A percentile compares a stretch with the other conserved stretches of the same genome.
phyloP scores from a whole-genome alignment of 2,113 vertebrate species.

The Brevimyrus niger region DNA sequence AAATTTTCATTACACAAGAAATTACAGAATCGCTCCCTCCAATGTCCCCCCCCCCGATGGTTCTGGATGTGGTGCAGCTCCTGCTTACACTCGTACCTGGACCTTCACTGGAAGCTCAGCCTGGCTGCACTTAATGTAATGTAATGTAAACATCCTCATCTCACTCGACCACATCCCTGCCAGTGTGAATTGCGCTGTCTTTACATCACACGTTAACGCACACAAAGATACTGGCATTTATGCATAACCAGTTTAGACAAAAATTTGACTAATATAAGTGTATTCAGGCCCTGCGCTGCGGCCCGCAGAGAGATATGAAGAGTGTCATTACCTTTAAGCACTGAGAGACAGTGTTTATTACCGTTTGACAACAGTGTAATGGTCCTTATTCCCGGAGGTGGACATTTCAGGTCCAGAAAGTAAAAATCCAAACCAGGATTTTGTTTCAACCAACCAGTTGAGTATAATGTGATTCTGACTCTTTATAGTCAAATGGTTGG shows the following conservation, averaged over 20 bases:
- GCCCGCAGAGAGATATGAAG: background rate
- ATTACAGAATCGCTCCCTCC: background rate
- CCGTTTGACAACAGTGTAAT: background rate
- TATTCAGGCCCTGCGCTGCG: background rate
- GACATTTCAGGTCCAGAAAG: no score
- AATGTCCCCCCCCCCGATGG: background rate
- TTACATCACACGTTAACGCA: background rate
- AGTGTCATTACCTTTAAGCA: background rate
- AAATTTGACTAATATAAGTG: background rate
- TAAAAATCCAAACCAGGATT: no score
- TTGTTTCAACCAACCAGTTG: no score
- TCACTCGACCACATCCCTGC: background rate
- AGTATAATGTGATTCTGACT: no score
- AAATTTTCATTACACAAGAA: background rate
- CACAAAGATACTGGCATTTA: background rate
- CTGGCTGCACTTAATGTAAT: background rate
- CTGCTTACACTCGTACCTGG: background rate
- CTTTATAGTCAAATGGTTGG: no score
- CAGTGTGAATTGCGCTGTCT: background rate
- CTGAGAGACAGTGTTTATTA: background rate
- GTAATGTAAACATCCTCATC: background rate
- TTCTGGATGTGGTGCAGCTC: background rate
- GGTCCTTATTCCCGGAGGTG: no score
- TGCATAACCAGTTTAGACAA: background rate
- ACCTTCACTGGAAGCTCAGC: background rate